Evolutionary conservation across 2,113 vertebrate species (phyloP), one percentile per base, ranked within the genome.

Genomic region (Erinaceus europaeus): DNA sequence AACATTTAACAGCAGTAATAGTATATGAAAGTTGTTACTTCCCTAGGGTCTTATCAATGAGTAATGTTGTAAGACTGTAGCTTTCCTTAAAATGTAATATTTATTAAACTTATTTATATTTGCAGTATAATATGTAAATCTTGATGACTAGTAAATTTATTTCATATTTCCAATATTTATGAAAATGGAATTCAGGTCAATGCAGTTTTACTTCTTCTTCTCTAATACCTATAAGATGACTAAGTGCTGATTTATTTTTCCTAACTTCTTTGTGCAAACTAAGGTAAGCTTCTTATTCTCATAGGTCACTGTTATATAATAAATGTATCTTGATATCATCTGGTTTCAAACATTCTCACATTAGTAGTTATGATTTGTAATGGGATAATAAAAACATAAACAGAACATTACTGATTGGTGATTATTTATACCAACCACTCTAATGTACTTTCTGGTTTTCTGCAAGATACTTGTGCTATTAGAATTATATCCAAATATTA

Each of bases 141-240:
- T 64, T 55, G 44, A 71, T 90, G 84, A 84, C 14, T 90, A 34
- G 32, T 50, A 55, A 83, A 18, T 3, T 64, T 64, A 64, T 72
- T 65, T 40, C 13, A n/a, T 64, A 64, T 50, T 88, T 84, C 9
- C 14, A 48, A 65, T 40, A 64, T 8, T 71, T 83, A 72, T n/a
- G 21, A 77, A 77, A 91, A 77, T 27, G 6, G 2, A 84, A 88
- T 57, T 29, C 40, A 8, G 4, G 48, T 18, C 34, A 17, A 6
- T 71, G 17, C 3, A 13, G 34, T 62, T 62, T 62, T 67, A 27
- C 32, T 69, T 20, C 52, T 81, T 76, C 11, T 10, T 71, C 64
- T 62, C 10, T 64, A 53, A 53, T 20, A 32, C 25, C 27, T 14
- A 8, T 38, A 40, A 77, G 81, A 71, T 17, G 50, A 27, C 13